Percentiles rank a stretch among this genome's conserved stretches.
These are phyloP conservation scores for Tyrannus savana DNA, from an alignment of 2,113 vertebrate species.

Conservation along the genomic window DNA sequence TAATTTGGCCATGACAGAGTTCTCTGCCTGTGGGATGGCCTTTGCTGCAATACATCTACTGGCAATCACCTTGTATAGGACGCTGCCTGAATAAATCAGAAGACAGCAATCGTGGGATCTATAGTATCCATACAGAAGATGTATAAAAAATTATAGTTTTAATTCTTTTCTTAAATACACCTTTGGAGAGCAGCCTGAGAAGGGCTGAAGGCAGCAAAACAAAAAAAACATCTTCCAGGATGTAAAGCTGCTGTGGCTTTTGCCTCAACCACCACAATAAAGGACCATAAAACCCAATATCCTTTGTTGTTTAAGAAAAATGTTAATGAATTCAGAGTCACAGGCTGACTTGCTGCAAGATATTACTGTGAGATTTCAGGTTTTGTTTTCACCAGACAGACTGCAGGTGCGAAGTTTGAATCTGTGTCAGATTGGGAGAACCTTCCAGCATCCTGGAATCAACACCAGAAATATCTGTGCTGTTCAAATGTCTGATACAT, in stretches of 20 bases:
- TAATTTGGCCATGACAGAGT: background rate
- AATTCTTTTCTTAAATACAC: slow-evolving; percentile 34
- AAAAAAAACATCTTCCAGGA: background rate
- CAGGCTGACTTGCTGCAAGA: background rate
- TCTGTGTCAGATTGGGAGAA: background rate
- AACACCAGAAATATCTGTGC: background rate
- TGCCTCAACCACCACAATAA: background rate
- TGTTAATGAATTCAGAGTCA: background rate
- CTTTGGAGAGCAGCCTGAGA: background rate
- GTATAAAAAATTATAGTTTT: slow-evolving; percentile 26
- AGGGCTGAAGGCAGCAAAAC: background rate
- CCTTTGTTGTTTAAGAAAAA: slow-evolving; percentile 40
- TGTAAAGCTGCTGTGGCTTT: background rate
- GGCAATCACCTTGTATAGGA: background rate
- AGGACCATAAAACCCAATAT: background rate
- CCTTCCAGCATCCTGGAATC: background rate
- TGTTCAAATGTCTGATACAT: background rate
- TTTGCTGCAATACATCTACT: background rate
- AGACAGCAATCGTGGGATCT: background rate
- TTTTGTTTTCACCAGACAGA: background rate
- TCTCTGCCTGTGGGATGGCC: background rate
- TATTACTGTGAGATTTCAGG: background rate
- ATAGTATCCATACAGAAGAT: background rate
- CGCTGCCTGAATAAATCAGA: background rate
- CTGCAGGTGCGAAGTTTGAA: background rate